Conservation (phyloP, 2,113 vertebrate species). For the Poeciliopsis occidentalis region DNA sequence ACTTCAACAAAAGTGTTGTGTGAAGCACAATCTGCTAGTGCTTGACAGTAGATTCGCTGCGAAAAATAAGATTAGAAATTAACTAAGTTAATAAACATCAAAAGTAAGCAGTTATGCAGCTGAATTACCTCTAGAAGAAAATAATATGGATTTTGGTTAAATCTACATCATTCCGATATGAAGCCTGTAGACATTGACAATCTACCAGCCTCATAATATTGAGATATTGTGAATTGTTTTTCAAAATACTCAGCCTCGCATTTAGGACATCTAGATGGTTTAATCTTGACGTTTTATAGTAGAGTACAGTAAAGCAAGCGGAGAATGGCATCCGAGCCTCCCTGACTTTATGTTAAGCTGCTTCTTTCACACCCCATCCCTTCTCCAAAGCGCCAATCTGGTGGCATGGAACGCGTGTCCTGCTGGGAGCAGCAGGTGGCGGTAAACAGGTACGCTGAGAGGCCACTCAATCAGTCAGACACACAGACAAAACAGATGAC, state of each 20-base stretch:
- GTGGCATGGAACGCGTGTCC: slow-evolving; percentile 50
- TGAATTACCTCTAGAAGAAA: not conserved
- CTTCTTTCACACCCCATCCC: slow-evolving; percentile 61
- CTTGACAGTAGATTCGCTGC: too few relatives aligned
- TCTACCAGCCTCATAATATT: too few relatives aligned
- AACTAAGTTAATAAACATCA: not conserved
- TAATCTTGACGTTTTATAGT: slow-evolving; percentile 10
- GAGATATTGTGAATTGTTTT: not conserved
- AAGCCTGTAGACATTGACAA: too few relatives aligned
- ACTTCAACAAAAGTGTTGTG: too few relatives aligned
- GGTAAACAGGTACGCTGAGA: slow-evolving; percentile 77
- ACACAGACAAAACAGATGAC: slow-evolving; percentile 66
- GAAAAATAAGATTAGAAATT: too few relatives aligned
- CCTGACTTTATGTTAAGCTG: slow-evolving; percentile 53
- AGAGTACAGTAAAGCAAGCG: slow-evolving; percentile 16
- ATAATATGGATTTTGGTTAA: not conserved
- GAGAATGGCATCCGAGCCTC: slow-evolving; percentile 33
- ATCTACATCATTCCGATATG: not conserved
- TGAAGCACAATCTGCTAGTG: too few relatives aligned
- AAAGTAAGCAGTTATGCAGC: too few relatives aligned
- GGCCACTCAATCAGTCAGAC: slow-evolving; percentile 45
- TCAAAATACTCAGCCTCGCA: not conserved
- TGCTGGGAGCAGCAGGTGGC: slow-evolving; percentile 75
- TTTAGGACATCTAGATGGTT: not conserved
- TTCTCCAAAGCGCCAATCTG: slow-evolving; percentile 68